Evolutionary conservation across 2,888 invertebrate genomes (phyloP), one percentile per base, ranked within the genome.

Genomic region (Blastobasis lacticolella): DNA sequence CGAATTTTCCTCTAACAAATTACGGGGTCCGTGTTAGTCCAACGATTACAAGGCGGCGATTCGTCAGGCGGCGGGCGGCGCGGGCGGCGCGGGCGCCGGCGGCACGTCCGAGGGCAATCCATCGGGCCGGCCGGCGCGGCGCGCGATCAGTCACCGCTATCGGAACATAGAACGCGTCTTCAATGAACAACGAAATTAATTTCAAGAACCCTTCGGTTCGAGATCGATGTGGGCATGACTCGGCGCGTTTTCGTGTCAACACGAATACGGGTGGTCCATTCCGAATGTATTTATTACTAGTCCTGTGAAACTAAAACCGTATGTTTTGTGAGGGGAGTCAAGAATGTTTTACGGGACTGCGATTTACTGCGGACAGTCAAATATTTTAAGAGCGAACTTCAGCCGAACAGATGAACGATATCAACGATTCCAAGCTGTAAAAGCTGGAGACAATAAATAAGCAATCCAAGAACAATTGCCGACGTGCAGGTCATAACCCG

Each of bases 31-130:
- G 76, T 82, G 82, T 82, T 78, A 82, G 80, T 78, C 72, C 73
- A 73, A 67, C 82, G 82, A 86, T 85, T 85, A 84, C 84, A 84
- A 82, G 81, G 71, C 72, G 74, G 64, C 80, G 79, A 85, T 86
- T 81, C 80, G 83, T 86, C 85, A 85, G 72, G 62, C 67, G 49
- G 59, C 9, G 63, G 69, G 69, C 73, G 73, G 69, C 70, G 59
- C 9, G 63, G 69, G 69, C 73, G 73, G 69, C 70, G 69, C 38
- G 45, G 53, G 67, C 66, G 65, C 67, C 71, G 74, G 69, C 63
- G 69, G 80, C 85, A 87, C 86, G 86, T 86, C 77, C 67, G 76
- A 64, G 68, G 64, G 72, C 73, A 84, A 84, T 87, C 84, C 78
- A 84, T 85, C 75, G 69, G 64, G 59, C 76, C 75, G 78, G 74